Evolutionary conservation across 2,888 invertebrate genomes (phyloP).

Genomic region (Caenorhabditis sp.): DNA sequence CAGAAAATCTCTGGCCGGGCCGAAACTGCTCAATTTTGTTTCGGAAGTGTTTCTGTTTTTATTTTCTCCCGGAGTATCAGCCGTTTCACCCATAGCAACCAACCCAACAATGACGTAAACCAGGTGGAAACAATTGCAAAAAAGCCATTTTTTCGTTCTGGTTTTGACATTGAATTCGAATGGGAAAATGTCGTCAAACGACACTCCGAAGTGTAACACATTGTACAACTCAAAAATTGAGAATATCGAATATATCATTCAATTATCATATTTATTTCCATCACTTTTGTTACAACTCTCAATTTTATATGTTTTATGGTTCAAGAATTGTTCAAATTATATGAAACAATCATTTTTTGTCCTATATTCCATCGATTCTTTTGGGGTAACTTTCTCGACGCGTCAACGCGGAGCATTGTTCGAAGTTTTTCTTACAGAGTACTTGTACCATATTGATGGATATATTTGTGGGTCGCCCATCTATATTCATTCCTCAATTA

Average conservation of each 20-base stretch:
- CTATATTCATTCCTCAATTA: slow-evolving; percentile 25
- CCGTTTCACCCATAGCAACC: neutral
- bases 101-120: slow-evolving; percentile 1
- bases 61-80: too few relatives aligned
- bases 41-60: too few relatives aligned
- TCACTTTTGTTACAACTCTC: slow-evolving; percentile 9
- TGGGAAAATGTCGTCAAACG: neutral
- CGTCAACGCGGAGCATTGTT: neutral
- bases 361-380: slow-evolving; percentile 21
- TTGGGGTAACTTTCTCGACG: slow-evolving; percentile 19
- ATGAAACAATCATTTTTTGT: slow-evolving; percentile 28
- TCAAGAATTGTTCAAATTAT: slow-evolving; percentile 14
- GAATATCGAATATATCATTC: slow-evolving; percentile 18
- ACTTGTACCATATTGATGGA: neutral
- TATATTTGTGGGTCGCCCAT: slow-evolving; percentile 12
- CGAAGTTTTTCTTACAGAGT: neutral
- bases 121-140: slow-evolving; percentile 4
- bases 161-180: too few relatives aligned
- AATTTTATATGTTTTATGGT: slow-evolving; percentile 9
- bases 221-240: slow-evolving; percentile 6
- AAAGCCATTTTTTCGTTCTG: too few relatives aligned
- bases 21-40: too few relatives aligned
- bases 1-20: too few relatives aligned
- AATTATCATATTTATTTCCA: slow-evolving; percentile 21
- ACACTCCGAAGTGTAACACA: neutral